Evolutionary conservation across 2,888 invertebrate genomes (phyloP).

Genomic region (Lucinisca nassula): DNA sequence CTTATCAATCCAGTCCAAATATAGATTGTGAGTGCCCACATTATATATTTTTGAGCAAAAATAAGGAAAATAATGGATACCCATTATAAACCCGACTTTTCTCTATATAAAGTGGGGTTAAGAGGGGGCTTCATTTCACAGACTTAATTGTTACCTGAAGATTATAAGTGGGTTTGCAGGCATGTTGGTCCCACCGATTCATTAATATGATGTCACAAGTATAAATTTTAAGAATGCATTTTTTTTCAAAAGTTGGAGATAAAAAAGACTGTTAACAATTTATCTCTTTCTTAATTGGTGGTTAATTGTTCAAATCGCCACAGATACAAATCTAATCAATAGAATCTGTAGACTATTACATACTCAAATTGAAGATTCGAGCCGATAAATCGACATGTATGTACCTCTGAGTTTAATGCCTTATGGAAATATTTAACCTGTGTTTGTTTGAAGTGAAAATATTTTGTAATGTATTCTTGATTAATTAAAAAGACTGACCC

Average conservation of each 20-base stretch:
- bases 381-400: not conserved
- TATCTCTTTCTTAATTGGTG: not conserved
- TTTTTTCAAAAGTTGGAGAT: not conserved
- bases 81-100: no score
- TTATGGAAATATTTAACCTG: not conserved
- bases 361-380: not conserved
- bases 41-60: no score
- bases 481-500: not conserved
- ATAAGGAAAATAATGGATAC: no score
- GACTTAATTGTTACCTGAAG: no score
- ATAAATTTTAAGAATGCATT: not conserved
- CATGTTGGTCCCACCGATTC: no score
- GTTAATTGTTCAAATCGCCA: not conserved
- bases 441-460: not conserved
- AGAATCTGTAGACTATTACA: not conserved
- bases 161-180: no score
- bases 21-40: no score
- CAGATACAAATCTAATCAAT: not conserved
- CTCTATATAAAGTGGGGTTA: no score
- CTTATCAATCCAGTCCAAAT: no score
- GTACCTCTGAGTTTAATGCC: not conserved
- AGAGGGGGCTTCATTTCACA: no score
- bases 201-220: not conserved
- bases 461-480: not conserved
- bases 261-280: not conserved